phyloP scores from a whole-genome alignment of 2,888 invertebrate species.

The Scaptodrosophila latifasciaeformis region DNA sequence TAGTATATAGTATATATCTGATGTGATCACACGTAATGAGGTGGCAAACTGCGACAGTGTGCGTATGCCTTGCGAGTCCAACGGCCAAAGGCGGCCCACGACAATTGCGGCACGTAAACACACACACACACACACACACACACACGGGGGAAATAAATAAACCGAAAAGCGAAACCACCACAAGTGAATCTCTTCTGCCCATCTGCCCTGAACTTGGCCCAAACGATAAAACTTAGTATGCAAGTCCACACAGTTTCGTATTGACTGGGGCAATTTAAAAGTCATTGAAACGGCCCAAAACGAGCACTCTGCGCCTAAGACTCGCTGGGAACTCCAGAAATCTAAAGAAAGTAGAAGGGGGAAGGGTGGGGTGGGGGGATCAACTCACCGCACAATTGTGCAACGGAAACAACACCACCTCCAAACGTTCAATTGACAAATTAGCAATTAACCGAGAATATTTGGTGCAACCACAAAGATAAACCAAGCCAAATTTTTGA shows the following conservation, averaged over 20 bases:
- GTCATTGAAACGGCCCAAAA: slow-evolving; percentile 1
- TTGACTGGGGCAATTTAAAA: background rate
- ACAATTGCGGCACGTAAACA: slow-evolving; percentile 43
- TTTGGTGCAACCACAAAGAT: slow-evolving; percentile 35
- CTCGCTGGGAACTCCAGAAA: slow-evolving; percentile 32
- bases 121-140: slow-evolving; percentile 18
- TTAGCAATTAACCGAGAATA: slow-evolving; percentile 34
- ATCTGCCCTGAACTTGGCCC: slow-evolving; percentile 19
- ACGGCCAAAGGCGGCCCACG: background rate
- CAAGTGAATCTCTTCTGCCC: too few relatives aligned
- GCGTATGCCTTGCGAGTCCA: slow-evolving; percentile 8
- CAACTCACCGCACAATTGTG: slow-evolving; percentile 6
- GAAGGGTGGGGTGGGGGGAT: background rate
- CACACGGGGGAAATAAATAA: too few relatives aligned
- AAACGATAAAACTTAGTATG: slow-evolving; percentile 31
- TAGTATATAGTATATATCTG: too few relatives aligned
- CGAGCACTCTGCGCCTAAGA: background rate
- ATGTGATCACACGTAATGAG: too few relatives aligned
- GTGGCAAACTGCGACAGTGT: background rate
- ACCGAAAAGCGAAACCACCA: too few relatives aligned
- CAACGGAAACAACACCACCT: slow-evolving; percentile 21
- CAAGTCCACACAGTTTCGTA: slow-evolving; percentile 10
- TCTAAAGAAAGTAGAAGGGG: background rate
- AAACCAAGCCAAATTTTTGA: background rate
- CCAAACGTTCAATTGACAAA: slow-evolving; percentile 18